These are phyloP conservation scores for Trogon melanurus DNA, from an alignment of 2,113 vertebrate species.

Conservation along the genomic window DNA sequence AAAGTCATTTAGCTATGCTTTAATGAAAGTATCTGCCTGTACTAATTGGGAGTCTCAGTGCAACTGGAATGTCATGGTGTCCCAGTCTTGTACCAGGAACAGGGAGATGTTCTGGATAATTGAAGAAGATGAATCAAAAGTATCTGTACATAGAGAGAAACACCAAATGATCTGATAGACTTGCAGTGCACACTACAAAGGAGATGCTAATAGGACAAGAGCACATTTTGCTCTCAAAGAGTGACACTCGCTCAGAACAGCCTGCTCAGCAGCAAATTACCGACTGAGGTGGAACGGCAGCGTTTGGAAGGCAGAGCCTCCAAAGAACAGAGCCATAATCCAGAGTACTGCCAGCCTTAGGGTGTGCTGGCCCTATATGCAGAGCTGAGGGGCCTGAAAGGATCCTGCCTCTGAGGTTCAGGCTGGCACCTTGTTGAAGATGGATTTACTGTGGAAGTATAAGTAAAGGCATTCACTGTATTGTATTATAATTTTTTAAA, in stretches of 20 bases:
- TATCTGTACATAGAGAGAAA: not conserved
- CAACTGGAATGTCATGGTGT: not conserved
- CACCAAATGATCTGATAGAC: not conserved
- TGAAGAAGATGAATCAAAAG: not conserved
- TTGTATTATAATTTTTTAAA: not conserved
- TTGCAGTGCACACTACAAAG: not conserved
- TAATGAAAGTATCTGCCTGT: not conserved
- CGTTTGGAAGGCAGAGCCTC: not conserved
- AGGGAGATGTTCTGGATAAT: not conserved
- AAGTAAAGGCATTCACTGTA: not conserved
- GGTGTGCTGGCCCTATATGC: not conserved
- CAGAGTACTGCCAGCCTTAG: not conserved
- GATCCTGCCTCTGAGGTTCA: not conserved
- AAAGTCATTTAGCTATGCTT: slow-evolving; percentile 5
- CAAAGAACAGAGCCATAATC: not conserved
- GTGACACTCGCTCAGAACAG: not conserved
- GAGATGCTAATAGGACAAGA: not conserved
- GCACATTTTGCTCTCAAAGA: not conserved
- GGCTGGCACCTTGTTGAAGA: not conserved
- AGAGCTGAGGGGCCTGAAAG: not conserved
- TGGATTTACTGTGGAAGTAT: not conserved
- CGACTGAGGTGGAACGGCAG: not conserved
- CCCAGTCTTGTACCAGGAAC: not conserved
- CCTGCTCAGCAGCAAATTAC: not conserved
- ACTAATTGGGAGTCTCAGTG: not conserved